Evolutionary conservation across 2,888 invertebrate genomes (phyloP).

Genomic region (Microdon myrmicae): DNA sequence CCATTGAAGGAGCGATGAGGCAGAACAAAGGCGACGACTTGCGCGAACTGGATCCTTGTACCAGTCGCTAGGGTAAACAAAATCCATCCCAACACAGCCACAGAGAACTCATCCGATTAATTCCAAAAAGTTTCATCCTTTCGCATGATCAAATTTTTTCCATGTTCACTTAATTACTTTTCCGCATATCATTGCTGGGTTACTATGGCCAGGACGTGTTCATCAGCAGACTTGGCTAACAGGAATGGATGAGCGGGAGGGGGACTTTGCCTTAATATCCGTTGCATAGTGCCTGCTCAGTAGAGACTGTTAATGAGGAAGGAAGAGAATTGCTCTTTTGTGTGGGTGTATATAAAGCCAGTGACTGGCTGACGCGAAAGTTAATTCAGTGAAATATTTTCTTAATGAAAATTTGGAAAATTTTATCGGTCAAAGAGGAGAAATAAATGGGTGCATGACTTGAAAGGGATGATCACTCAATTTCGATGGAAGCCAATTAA

Average conservation of each 20-base stretch:
- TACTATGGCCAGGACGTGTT: too few species aligned
- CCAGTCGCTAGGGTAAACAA: too few species aligned
- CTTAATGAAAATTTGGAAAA: conserved; percentile 37
- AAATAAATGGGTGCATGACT: conserved; percentile 17
- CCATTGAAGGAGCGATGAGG: too few species aligned
- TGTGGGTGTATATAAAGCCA: neutral
- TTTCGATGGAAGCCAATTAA: conserved; percentile 41
- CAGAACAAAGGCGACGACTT: too few species aligned
- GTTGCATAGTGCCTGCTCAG: conserved; percentile 4
- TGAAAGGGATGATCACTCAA: neutral
- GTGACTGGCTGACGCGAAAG: conserved; percentile 24
- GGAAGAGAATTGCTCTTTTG: conserved; percentile 1
- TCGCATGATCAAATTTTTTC: conserved; percentile 50
- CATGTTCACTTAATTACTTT: conserved; percentile 52
- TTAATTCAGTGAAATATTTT: conserved; percentile 46
- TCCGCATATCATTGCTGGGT: conserved; percentile 50
- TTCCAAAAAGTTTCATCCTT: conserved; percentile 50
- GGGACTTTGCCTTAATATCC: conserved; percentile 7
- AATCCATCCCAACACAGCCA: neutral
- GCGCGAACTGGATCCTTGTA: too few species aligned
- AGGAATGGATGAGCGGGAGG: too few species aligned
- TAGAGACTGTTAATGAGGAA: conserved; percentile 13
- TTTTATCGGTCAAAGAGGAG: neutral
- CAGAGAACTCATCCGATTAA: conserved; percentile 46
- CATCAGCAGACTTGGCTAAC: too few species aligned